Conservation (phyloP, 2,888 invertebrate species). For the Hipparchia sbordonii region DNA sequence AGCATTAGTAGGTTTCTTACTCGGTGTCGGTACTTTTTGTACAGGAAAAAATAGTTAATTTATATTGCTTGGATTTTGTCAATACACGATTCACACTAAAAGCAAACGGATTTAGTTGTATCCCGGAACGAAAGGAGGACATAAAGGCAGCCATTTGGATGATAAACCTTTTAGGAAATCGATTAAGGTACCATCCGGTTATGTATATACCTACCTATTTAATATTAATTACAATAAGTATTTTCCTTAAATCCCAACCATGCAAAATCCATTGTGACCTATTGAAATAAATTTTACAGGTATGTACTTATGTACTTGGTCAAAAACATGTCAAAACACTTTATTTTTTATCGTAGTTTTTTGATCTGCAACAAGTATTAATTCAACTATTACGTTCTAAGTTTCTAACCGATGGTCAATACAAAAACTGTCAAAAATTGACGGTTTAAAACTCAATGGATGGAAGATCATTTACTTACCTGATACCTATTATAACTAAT, state of each 20-base stretch:
- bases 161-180: slow-evolving; percentile 10
- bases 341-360: no score
- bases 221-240: no score
- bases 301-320: no score
- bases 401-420: no score
- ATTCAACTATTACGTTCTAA: no score
- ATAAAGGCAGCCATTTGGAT: background rate
- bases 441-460: no score
- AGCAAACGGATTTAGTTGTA: slow-evolving; percentile 21
- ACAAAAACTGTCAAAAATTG: no score
- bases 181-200: background rate
- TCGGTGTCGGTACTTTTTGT: background rate
- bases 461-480: no score
- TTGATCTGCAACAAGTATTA: no score
- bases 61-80: slow-evolving; percentile 4
- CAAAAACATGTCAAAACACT: no score
- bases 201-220: background rate
- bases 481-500: no score
- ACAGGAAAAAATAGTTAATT: background rate
- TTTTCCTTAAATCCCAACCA: background rate
- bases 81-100: slow-evolving; percentile 23
- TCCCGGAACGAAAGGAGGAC: slow-evolving; percentile 28
- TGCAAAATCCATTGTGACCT: background rate
- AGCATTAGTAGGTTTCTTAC: background rate
- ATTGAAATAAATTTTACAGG: background rate